A percentile compares a stretch with the other conserved stretches of the same genome.
phyloP scores from a whole-genome alignment of 2,797 vertebrate species.

The Triplophysa yarkandensis region DNA sequence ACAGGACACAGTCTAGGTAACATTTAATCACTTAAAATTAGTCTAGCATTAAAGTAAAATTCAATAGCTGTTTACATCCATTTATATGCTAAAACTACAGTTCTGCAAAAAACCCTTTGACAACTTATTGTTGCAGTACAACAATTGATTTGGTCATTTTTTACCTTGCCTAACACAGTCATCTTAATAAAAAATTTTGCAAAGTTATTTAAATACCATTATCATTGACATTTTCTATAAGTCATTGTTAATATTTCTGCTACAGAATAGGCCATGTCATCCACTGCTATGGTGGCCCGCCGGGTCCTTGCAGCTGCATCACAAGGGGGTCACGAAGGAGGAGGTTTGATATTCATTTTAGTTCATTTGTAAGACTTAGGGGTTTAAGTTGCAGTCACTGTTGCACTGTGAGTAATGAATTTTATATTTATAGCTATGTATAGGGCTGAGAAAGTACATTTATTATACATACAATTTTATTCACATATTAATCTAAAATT shows the following conservation, averaged over 20 bases:
- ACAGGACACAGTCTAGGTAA: conserved; percentile 15
- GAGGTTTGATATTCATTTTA: conserved; percentile 63
- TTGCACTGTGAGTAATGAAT: background rate
- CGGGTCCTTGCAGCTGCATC: conserved; percentile 72
- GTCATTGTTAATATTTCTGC: background rate
- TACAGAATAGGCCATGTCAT: conserved; percentile 65
- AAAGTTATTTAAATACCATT: background rate
- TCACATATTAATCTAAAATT: too few relatives aligned
- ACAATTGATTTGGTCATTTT: too few relatives aligned
- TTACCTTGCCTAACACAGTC: too few relatives aligned
- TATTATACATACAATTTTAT: too few relatives aligned
- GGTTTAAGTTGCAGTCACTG: background rate
- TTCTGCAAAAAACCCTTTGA: too few relatives aligned
- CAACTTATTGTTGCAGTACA: too few relatives aligned
- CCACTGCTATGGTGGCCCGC: conserved; percentile 61
- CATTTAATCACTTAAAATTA: background rate
- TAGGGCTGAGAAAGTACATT: too few relatives aligned
- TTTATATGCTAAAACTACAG: background rate
- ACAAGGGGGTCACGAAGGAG: conserved; percentile 68
- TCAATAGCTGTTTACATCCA: background rate
- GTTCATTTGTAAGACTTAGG: background rate
- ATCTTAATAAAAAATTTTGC: too few relatives aligned
- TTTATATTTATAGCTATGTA: background rate
- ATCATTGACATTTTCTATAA: background rate
- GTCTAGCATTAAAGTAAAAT: too few relatives aligned